Evolutionary conservation across 2,888 invertebrate genomes (phyloP), one percentile per base, ranked within the genome.

Genomic region (Andrena hattorfiana): DNA sequence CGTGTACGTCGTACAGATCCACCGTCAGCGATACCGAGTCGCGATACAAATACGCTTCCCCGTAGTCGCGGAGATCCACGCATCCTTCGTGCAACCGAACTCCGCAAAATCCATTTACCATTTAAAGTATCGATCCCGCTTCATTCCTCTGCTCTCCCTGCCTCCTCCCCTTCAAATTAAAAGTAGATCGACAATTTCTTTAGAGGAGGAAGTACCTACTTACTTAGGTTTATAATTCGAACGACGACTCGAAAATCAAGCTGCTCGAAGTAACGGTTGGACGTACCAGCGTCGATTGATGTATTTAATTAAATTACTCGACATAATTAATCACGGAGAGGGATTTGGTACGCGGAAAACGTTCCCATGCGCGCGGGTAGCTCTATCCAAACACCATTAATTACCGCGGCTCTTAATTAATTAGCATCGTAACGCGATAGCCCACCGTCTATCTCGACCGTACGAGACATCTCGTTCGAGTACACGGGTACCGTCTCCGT

Each of bases 11-110:
- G 69, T 48, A 80, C 70, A 76, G 89, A 87, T 87, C 42, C 59
- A 76, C 26, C 72, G 77, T 77, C 72, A 28, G 35, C 68, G 89
- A 87, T 89, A 87, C 72, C 71, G 56, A 80, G 64, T 49, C 60
- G 63, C 72, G 30, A 32, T 42, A 67, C 59, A 62, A 68, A 77
- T 56, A 72, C 71, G 56, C 74, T 87, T 83, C 79, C 49, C 66
- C 66, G 10, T 42, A 23, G 32, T 59, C 64, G 72, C 72, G 48
- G 67, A 42, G 67, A 85, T 73, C 35, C 49, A 56, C 62, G 42
- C 42, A 42, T 42, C 13, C 13, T 42, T 4, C 42, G 13, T 4
- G 42, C 42, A 42, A 42, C 42, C 42, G 13, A 42, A 4, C 42
- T 13, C 4, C 42, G 13, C 4, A 42, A 42, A 42, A 42, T 42